phyloP scores from a whole-genome alignment of 2,888 invertebrate genomes.

The Rhaphigaster nebulosa region DNA sequence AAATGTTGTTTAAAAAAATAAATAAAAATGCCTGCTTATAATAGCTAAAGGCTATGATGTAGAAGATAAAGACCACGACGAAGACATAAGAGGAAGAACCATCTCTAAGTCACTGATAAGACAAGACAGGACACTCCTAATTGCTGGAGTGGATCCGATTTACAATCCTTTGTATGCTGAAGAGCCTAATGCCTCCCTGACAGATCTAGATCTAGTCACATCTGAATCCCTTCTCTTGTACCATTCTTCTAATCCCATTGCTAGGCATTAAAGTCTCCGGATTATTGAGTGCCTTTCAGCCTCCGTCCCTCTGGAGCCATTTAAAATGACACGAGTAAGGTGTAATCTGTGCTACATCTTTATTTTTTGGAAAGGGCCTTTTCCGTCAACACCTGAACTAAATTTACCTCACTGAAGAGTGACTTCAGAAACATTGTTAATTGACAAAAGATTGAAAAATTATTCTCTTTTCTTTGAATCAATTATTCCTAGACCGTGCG shows the following conservation, averaged over 20 bases:
- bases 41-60: background rate
- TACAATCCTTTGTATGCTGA: slow-evolving; percentile 42
- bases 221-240: slow-evolving; percentile 12
- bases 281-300: slow-evolving; percentile 4
- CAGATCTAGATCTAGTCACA: slow-evolving; percentile 41
- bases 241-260: slow-evolving; percentile 22
- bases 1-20: too few relatives aligned
- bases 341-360: background rate
- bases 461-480: background rate
- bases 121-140: slow-evolving; percentile 13
- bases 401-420: background rate
- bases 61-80: background rate
- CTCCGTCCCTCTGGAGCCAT: background rate
- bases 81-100: background rate
- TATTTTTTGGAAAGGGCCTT: background rate
- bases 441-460: background rate
- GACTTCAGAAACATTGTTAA: background rate
- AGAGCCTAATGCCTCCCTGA: slow-evolving; percentile 8
- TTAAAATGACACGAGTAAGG: background rate
- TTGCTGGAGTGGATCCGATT: background rate
- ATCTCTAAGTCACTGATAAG: slow-evolving; percentile 37
- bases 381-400: background rate
- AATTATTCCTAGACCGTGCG: background rate
- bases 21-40: too few relatives aligned
- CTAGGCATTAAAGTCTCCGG: slow-evolving; percentile 45